Evolutionary conservation across 2,888 invertebrate genomes (phyloP), one percentile per base, ranked within the genome.

Genomic region (Eupithecia tripunctaria): DNA sequence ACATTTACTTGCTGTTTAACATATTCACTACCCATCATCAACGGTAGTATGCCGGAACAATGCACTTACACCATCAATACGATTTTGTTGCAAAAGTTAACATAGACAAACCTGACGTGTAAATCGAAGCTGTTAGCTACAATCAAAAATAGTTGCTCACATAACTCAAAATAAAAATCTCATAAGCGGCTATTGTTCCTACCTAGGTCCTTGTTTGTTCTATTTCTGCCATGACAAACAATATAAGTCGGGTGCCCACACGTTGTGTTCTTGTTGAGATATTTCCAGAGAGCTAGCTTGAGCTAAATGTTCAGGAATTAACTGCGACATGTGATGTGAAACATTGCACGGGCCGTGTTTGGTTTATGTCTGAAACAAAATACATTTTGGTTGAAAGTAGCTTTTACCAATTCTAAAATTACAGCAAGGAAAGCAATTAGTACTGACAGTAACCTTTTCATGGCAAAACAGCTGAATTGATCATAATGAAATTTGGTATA

Each of bases 261-360:
- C 25, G 56, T 4, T 12, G 14, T 25, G 56, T 56, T 25, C 14
- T 56, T 56, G 25, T 56, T 3, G 56, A 56, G 10, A 56, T 25
- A 51, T 56, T 56, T 56, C 21, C 60, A 60, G 60, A 18, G 18
- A 59, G 14, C 56, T 56, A 21, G 56, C 56, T 56, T 56, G 56
- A 56, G 56, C n/a, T 12, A 25, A 25, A 56, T 25, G 21, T 25
- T 56, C 56, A 56, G 56, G 14, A 56, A 60, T 8, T 18, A 25
- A 60, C 60, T 29, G 60, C 10, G 60, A 15, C 29, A 29, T 60
- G 18, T 60, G 29, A 60, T 60, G 29, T 27, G 60, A 29, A 29
- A 29, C 60, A 60, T 60, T 60, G 29, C 29, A 7, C 60, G 14
- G 60, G 8, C 29, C 8, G 18, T 60, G 60, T 60, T 29, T 60